Evolutionary conservation across 1,140 invertebrate species (phyloP), one percentile per base, ranked within the genome.

Genomic region (Ylistrum balloti): DNA sequence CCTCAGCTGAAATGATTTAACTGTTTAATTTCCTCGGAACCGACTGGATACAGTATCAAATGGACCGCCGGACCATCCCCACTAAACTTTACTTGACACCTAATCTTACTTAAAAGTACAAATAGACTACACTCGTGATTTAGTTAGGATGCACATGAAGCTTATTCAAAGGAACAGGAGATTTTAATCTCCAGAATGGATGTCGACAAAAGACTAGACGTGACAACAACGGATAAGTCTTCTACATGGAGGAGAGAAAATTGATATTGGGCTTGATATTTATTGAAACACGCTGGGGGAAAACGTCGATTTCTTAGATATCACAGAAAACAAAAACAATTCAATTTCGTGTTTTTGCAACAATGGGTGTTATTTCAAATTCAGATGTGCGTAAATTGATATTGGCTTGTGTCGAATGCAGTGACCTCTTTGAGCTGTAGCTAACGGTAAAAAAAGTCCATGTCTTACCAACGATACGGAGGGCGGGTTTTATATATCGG

Each of bases 151-250:
- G 56, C 56, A 74, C 5, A 74, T 74, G 56, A 28, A 74, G 7
- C 22, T n/a, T 74, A n/a, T 74, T 28, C 56, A 74, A 74, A 74
- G 56, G 7, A 74, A 74, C n/a, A 28, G 5, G 5, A 28, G 56
- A 74, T 74, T 74, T 74, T 74, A 74, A 74, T 74, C 56, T 74
- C 56, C 22, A 17, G 28, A 74, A 74, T 74, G 56, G 56, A 74
- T 28, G 56, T 74, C n/a, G 22, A 28, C 22, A 74, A 74, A 74
- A 3, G n/a, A 74, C 22, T n/a, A 28, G 22, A 74, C 56, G 56
- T 74, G 56, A 74, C 56, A 17, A 7, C n/a, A 74, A n/a, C 20
- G 11, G 22, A 74, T 74, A 74, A 74, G 22, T 74, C 56, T 74
- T 74, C 22, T 28, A 17, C 28, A 5, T 74, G 56, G 56, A 74